Base-by-base conservation (phyloP, 1,140 invertebrate genomes). In the Neodiprion fabricii region DNA sequence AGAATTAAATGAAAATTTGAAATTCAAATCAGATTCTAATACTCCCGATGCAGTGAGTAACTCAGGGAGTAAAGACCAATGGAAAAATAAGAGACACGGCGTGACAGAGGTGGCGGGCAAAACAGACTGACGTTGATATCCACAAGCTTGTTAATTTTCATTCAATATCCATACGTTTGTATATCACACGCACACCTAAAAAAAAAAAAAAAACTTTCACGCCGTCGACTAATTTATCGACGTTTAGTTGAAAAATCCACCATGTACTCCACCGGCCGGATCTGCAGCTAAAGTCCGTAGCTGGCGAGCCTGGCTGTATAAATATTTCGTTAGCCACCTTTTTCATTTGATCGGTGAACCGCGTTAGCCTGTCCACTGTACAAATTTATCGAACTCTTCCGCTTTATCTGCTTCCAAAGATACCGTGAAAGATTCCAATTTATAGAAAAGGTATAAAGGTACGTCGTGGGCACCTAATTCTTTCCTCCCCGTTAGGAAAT, bases 231-330 rank as follows among this genome's bases (percentile, higher is more conserved):
- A 23, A 69, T 69, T 69, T 69, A 69, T 69, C 67, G 67, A 69
- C 67, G 67, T 69, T 69, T 69, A 69, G 67, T 47, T 47, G 40
- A 47, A 23, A 69, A 47, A 23, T 47, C 9, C 67, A 69, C 67
- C 1, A 69, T 61, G 5, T 12, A 12, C 7, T 61, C 9, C 9
- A 14, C 53, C n/a, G 53, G 11, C 11, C n/a, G 53, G 3, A 61
- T 12, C 53, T 14, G 28, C 53, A 17, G 11, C 53, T 9, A 12
- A 5, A 17, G 28, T 40, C 5, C 28, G 28, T 1, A 40, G 28
- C 28, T 5, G 28, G 28, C 28, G 28, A 40, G 28, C 28, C 28
- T 40, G 28, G 5, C 28, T 40, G 28, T 1, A 3, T 1, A 40
- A 40, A 40, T 40, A 40, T 40, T 40, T 40, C 28, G 28, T 40